Evolutionary conservation across 2,888 invertebrate species (phyloP), one percentile per base, ranked within the genome.

Genomic region (Dynastes hyllus): DNA sequence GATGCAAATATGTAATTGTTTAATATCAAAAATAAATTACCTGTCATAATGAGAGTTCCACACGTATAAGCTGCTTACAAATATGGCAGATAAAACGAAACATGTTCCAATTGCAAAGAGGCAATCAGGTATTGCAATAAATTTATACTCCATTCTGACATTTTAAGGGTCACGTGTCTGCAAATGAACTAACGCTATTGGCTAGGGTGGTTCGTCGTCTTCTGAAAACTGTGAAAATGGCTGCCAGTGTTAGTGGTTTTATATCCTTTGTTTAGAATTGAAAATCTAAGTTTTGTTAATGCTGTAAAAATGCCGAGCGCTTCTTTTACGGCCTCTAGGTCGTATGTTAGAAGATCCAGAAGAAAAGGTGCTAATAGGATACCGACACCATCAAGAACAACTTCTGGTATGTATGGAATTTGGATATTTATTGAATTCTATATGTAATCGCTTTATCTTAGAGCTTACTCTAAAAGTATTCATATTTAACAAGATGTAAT

Each of bases 301-400:
- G 86, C 83, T 78, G 70, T 80, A 91, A 95, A 93, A 91, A 96
- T 97, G 97, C 97, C 96, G 93, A 96, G 96, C 93, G 96, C 96
- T 92, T 96, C 96, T 90, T 96, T 96, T 91, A 95, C 96, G 89
- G 95, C 96, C 91, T 95, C 96, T 91, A 94, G 96, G 92, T 95
- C 95, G 91, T 96, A 95, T 92, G 95, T 95, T 88, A 94, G 96
- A 90, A 94, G 96, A 91, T 96, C 96, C 90, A 93, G 96, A 89
- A 94, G 96, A 92, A 96, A 96, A 94, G 95, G 95, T 89, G 95
- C 94, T 87, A 96, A 96, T 91, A 93, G 96, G 89, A 95, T 94
- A 89, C 94, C 95, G 86, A 91, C 94, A 89, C 94, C 94, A 88
- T 94, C 94, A 87, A 92, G 94, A 90, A 94, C 94, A 88, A 94